A percentile compares a stretch with the other conserved stretches of the same genome.
Evolutionary conservation across 2,113 vertebrate genomes (phyloP).

Genomic region (Vulpes lagopus): DNA sequence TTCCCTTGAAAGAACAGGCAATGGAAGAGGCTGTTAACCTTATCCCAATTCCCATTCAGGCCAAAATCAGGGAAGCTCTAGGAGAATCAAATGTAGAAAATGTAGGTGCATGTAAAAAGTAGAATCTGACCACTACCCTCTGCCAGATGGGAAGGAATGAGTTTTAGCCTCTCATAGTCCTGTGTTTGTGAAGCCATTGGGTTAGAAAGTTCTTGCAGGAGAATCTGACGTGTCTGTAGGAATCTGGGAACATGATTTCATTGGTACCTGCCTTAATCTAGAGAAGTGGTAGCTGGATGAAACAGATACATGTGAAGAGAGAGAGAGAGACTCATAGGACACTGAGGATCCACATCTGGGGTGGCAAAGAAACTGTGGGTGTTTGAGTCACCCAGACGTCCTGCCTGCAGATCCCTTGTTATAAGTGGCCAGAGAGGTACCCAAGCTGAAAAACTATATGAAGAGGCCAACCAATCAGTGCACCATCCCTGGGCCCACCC

Average conservation of each 20-base stretch:
- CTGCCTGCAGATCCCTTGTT: background rate
- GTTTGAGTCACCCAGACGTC: background rate
- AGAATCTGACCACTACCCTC: background rate
- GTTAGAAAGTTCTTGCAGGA: background rate
- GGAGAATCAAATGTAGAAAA: background rate
- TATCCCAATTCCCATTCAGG: background rate
- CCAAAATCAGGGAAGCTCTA: background rate
- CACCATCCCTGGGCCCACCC: background rate
- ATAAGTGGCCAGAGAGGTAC: background rate
- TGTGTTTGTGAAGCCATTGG: background rate
- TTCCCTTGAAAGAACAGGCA: background rate
- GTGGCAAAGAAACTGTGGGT: background rate
- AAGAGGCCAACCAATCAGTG: background rate
- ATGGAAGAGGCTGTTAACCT: background rate
- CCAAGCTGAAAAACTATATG: background rate
- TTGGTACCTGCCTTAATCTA: background rate
- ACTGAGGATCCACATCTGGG: background rate
- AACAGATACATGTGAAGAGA: background rate
- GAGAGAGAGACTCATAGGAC: background rate
- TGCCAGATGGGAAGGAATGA: background rate
- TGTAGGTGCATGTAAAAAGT: background rate
- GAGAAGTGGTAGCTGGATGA: background rate
- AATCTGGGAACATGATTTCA: background rate
- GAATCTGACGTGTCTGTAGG: background rate
- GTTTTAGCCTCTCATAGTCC: accelerated